Evolutionary conservation across 2,888 invertebrate species (phyloP).

Genomic region (Dichetophora obliterata): DNA sequence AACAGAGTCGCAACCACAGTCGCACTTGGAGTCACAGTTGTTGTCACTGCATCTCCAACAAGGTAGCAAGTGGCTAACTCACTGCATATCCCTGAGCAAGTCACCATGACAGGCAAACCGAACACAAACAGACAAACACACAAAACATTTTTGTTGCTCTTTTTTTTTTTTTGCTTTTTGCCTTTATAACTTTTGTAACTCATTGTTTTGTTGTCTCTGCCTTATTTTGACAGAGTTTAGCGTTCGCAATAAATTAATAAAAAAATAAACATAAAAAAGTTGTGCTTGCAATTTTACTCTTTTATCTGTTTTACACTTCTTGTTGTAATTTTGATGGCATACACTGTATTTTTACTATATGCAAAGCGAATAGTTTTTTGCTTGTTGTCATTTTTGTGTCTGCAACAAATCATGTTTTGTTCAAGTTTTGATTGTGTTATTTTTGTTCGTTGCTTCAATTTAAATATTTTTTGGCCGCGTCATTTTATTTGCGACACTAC

Average conservation of each 20-base stretch:
- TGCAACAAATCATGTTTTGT: neutral
- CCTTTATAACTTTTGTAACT: neutral
- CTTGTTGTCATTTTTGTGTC: neutral
- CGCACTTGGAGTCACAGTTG: constrained; percentile 43
- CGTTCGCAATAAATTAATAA: constrained; percentile 19
- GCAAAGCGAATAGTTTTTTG: no score
- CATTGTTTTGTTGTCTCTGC: neutral
- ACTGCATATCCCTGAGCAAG: neutral
- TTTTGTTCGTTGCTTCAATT: neutral
- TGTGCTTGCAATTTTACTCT: no score
- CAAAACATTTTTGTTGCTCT: neutral
- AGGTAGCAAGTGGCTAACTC: neutral
- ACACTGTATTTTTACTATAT: no score
- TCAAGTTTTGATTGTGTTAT: neutral
- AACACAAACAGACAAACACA: neutral
- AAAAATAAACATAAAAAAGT: neutral
- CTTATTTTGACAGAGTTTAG: constrained; percentile 5
- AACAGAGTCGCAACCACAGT: constrained; percentile 28
- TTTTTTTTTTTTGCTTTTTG: constrained; percentile 2
- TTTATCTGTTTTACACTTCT: no score
- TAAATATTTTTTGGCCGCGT: neutral
- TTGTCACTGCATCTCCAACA: constrained; percentile 1
- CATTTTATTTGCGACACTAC: neutral
- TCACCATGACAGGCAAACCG: neutral
- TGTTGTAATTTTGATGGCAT: no score